Evolutionary conservation across 2,888 invertebrate genomes (phyloP).

Genomic region (Choristoneura rosaceana): DNA sequence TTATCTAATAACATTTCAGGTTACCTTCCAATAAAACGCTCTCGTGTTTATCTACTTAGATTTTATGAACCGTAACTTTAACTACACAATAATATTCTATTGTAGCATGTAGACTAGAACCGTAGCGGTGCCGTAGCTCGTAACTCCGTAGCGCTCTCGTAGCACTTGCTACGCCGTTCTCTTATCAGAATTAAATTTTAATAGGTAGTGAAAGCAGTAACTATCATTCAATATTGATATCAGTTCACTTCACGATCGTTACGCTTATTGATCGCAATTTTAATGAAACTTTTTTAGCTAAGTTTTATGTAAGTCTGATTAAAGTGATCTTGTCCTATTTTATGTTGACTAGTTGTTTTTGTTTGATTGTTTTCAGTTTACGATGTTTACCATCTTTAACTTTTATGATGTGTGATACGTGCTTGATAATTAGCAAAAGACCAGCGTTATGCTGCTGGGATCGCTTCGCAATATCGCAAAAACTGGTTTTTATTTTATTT

Average conservation of each 20-base stretch:
- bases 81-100: slow-evolving; percentile 28
- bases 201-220: slow-evolving; percentile 3
- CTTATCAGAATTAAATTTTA: slow-evolving; percentile 9
- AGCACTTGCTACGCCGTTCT: slow-evolving; percentile 15
- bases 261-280: not conserved
- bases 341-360: not conserved
- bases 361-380: not conserved
- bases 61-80: slow-evolving; percentile 31
- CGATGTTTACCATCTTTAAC: not conserved
- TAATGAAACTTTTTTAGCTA: not conserved
- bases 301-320: not conserved
- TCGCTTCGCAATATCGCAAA: too few species aligned
- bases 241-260: not conserved
- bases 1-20: slow-evolving; percentile 29
- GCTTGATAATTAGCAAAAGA: too few species aligned
- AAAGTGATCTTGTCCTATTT: not conserved
- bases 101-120: slow-evolving; percentile 16
- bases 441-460: too few species aligned
- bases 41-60: slow-evolving; percentile 31
- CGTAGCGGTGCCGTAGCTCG: slow-evolving; percentile 18
- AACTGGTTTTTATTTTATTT: too few species aligned
- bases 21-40: slow-evolving; percentile 31
- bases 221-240: not conserved
- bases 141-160: slow-evolving; percentile 13
- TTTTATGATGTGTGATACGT: too few species aligned